phyloP scores from a whole-genome alignment of 2,797 vertebrate species.

The Hippopotamyrus pictus region DNA sequence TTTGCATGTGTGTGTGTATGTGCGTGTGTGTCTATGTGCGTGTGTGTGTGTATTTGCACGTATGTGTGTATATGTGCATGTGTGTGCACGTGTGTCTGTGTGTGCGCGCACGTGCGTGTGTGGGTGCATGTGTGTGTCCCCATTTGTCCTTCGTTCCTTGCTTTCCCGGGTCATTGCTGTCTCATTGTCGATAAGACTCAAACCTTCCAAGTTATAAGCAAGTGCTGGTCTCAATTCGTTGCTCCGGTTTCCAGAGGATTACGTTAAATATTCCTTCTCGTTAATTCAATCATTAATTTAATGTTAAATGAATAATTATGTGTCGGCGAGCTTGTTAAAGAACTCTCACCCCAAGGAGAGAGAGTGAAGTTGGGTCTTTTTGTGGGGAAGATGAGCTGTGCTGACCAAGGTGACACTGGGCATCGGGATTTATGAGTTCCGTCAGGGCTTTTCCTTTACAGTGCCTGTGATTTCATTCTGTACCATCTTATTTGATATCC shows the following conservation, averaged over 20 bases:
- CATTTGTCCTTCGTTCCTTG: neutral
- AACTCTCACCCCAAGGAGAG: slow-evolving; percentile 35
- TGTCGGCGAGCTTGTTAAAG: slow-evolving; percentile 45
- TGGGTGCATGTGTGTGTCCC: neutral
- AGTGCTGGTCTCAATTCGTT: neutral
- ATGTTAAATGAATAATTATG: slow-evolving; percentile 45
- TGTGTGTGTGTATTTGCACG: no score
- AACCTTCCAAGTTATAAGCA: neutral
- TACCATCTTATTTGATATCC: neutral
- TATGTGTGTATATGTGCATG: no score
- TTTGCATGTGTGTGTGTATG: neutral
- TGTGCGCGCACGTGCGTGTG: no score
- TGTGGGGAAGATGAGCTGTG: slow-evolving; percentile 23
- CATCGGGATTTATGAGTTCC: neutral
- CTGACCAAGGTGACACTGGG: neutral
- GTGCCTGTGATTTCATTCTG: neutral
- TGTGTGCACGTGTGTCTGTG: no score
- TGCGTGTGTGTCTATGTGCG: no score
- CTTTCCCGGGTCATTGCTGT: neutral
- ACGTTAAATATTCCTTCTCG: neutral
- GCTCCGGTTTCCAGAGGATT: neutral
- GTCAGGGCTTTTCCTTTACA: neutral
- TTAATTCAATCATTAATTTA: slow-evolving; percentile 42
- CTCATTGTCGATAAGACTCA: neutral
- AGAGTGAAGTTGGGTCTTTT: slow-evolving; percentile 30